phyloP scores from a whole-genome alignment of 2,888 invertebrate species.

The Drosophila diplacantha region DNA sequence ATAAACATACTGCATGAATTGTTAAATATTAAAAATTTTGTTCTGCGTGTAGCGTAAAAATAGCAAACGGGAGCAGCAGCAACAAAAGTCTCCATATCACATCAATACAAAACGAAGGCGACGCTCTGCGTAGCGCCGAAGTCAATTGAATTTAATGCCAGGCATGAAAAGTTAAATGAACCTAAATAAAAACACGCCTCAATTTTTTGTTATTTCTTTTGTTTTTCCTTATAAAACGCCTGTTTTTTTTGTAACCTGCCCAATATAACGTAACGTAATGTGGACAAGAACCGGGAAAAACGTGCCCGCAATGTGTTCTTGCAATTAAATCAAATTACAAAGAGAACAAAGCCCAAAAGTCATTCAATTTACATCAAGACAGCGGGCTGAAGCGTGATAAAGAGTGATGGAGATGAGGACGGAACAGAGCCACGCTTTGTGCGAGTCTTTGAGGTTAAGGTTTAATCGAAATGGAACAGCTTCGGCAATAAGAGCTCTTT shows the following conservation, averaged over 20 bases:
- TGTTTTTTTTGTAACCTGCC: conserved; percentile 14
- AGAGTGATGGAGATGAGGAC: conserved; percentile 2
- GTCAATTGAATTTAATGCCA: conserved; percentile 56
- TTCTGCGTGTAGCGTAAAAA: conserved; percentile 23
- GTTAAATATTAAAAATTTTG: background rate
- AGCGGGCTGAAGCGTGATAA: conserved; percentile 11
- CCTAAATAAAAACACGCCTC: conserved; percentile 41
- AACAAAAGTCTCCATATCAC: conserved; percentile 13
- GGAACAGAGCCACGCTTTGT: conserved; percentile 36
- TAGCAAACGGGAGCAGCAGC: conserved; percentile 34
- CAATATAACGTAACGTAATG: conserved; percentile 16
- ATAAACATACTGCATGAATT: background rate
- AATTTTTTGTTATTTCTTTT: conserved; percentile 14
- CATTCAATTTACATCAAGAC: conserved; percentile 44
- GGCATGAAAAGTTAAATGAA: conserved; percentile 48
- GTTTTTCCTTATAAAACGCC: background rate
- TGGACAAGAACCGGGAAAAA: conserved; percentile 14
- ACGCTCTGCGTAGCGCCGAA: conserved; percentile 25
- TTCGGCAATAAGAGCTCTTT: conserved; percentile 19
- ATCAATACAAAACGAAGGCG: conserved; percentile 26
- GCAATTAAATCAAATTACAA: conserved; percentile 40
- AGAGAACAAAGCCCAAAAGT: conserved; percentile 22
- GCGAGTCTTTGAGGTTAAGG: conserved; percentile 36
- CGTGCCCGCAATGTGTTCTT: conserved; percentile 35
- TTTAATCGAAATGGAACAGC: conserved; percentile 15